Conservation (phyloP, 2,888 invertebrate species). For the Latrodectus hesperus region DNA sequence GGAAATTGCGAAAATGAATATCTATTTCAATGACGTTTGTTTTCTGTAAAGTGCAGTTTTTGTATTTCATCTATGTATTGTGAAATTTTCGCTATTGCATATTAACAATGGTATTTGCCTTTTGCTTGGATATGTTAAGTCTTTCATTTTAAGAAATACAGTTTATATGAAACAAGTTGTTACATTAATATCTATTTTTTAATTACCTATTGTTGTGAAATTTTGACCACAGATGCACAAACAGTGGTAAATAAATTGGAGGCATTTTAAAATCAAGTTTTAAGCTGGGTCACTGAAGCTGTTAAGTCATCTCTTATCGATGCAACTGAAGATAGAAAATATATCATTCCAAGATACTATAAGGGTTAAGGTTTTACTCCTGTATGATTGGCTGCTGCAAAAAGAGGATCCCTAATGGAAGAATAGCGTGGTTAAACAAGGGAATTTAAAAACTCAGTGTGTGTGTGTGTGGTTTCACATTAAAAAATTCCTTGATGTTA, state of each 20-base stretch:
- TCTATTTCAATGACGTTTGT: too few species aligned
- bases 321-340: neutral
- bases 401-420: neutral
- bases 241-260: neutral
- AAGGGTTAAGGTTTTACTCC: neutral
- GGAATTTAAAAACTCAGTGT: neutral
- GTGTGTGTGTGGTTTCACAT: neutral
- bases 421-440: neutral
- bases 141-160: too few species aligned
- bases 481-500: neutral
- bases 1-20: too few species aligned
- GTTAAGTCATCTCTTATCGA: neutral
- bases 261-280: slow-evolving; percentile 9
- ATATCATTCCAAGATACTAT: too few species aligned
- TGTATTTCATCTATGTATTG: too few species aligned
- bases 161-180: too few species aligned
- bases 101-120: too few species aligned
- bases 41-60: too few species aligned
- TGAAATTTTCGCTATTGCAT: too few species aligned
- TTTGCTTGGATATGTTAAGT: too few species aligned
- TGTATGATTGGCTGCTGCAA: neutral
- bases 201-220: slow-evolving; percentile 17
- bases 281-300: neutral
- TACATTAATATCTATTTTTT: neutral
- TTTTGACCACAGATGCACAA: neutral